Evolutionary conservation across 2,113 vertebrate species (phyloP).

Genomic region (Grallaria varia): DNA sequence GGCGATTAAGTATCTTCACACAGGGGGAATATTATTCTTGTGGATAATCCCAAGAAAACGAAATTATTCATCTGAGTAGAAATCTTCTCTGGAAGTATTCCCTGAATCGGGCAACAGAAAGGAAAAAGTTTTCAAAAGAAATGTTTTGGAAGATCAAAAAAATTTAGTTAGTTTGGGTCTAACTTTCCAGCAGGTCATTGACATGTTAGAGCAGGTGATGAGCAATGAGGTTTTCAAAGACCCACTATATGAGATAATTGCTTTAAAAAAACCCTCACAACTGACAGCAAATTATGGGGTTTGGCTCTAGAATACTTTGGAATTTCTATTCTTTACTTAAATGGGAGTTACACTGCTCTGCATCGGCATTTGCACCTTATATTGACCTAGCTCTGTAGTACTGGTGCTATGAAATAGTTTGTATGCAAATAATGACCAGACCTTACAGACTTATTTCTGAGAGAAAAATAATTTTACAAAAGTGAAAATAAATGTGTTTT

Average conservation of each 20-base stretch:
- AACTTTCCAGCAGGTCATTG: background rate
- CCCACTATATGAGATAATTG: background rate
- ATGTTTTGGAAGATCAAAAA: background rate
- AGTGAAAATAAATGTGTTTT: background rate
- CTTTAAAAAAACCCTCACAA: background rate
- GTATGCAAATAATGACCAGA: background rate
- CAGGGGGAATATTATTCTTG: background rate
- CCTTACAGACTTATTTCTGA: background rate
- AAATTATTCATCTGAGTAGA: background rate
- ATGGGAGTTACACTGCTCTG: background rate
- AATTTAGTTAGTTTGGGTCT: background rate
- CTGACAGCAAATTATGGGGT: accelerated
- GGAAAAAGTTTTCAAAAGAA: background rate
- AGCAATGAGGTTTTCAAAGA: background rate
- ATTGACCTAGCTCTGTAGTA: background rate
- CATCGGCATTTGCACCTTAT: background rate
- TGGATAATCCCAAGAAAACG: background rate
- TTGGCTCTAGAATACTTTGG: background rate
- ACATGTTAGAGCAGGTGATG: background rate
- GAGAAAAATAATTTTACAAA: background rate
- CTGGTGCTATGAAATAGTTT: accelerated
- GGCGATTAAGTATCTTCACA: background rate
- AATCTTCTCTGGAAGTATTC: background rate
- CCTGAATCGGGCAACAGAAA: background rate
- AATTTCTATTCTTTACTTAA: background rate